phyloP scores from a whole-genome alignment of 2,113 vertebrate genomes.

The Pimephales promelas region DNA sequence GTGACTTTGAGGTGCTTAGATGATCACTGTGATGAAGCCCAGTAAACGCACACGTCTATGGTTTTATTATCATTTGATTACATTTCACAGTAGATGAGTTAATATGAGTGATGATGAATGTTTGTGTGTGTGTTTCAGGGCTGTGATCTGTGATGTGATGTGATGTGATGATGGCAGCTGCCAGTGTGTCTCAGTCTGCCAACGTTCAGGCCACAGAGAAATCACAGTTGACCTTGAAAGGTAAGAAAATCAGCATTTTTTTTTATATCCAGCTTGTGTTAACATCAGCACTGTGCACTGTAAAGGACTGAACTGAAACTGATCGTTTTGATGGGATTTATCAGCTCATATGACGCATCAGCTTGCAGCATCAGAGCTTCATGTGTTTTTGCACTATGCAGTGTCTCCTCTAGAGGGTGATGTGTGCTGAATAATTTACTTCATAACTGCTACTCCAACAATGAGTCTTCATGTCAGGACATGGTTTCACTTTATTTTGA shows the following conservation, averaged over 20 bases:
- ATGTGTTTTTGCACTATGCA: constrained; percentile 14
- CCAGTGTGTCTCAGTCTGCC: constrained; percentile 83
- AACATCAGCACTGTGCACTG: background rate
- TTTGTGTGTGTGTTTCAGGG: constrained; percentile 69
- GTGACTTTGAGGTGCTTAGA: background rate
- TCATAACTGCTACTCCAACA: background rate
- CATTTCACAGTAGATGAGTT: background rate
- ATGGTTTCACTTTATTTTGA: background rate
- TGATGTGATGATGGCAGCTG: constrained; percentile 89
- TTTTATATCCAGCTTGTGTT: background rate
- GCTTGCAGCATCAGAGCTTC: background rate
- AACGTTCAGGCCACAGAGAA: constrained; percentile 80
- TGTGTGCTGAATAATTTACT: constrained; percentile 43
- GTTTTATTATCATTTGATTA: background rate
- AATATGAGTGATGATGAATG: background rate
- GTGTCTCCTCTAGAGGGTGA: constrained; percentile 59
- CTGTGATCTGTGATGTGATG: constrained; percentile 83
- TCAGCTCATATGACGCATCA: background rate
- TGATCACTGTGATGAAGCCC: background rate
- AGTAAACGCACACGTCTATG: background rate
- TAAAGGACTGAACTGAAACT: background rate
- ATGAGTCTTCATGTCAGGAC: background rate
- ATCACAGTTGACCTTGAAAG: constrained; percentile 90
- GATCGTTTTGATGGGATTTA: background rate
- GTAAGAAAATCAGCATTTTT: constrained; percentile 66